Conservation (phyloP, 1,140 invertebrate genomes). For the Drosophila grimshawi region DNA sequence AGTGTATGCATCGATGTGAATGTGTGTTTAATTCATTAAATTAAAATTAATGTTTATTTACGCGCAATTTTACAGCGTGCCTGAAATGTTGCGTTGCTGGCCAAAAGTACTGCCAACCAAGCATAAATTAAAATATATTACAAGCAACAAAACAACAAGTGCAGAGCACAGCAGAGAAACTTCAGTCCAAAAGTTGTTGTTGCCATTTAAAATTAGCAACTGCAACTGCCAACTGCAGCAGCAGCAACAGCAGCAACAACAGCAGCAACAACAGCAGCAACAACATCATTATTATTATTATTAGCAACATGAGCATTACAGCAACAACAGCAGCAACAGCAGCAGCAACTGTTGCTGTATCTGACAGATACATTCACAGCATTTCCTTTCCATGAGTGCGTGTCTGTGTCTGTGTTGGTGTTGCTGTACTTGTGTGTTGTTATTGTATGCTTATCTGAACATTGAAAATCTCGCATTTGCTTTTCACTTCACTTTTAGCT, state of each 20-base stretch:
- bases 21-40: constrained; percentile 78
- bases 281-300: constrained; percentile 50
- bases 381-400: constrained; percentile 28
- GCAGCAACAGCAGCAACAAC: constrained; percentile 24
- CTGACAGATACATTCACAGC: constrained; percentile 48
- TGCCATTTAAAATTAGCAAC: constrained; percentile 74
- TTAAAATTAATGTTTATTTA: constrained; percentile 81
- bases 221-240: constrained; percentile 42
- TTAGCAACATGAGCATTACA: constrained; percentile 47
- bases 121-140: constrained; percentile 81
- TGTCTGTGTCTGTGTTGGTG: constrained; percentile 1
- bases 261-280: constrained; percentile 27
- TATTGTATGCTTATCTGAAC: constrained; percentile 47
- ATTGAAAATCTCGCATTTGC: constrained; percentile 51
- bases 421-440: constrained; percentile 10
- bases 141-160: constrained; percentile 40
- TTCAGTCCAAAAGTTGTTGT: constrained; percentile 46
- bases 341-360: constrained; percentile 22
- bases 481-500: constrained; percentile 51
- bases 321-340: constrained; percentile 35
- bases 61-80: constrained; percentile 70
- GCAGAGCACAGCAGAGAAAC: constrained; percentile 30
- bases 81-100: constrained; percentile 53
- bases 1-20: constrained; percentile 2
- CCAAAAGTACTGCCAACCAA: constrained; percentile 75